phyloP scores from a whole-genome alignment of 1,140 invertebrate species.

The Asbolus verrucosus region DNA sequence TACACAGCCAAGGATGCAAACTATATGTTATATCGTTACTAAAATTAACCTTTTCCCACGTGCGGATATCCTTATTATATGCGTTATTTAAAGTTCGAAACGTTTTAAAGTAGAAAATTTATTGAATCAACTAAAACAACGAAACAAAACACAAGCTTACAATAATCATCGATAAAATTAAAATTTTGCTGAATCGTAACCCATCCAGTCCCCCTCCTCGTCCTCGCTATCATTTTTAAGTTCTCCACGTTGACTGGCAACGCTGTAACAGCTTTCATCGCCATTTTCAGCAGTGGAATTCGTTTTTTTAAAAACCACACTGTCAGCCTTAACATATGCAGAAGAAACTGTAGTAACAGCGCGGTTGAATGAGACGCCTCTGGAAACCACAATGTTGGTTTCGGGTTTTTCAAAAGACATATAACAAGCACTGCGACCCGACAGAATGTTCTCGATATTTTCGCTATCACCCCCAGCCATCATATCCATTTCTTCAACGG shows the following conservation, averaged over 20 bases:
- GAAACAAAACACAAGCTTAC: slow-evolving; percentile 38
- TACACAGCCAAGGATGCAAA: too few relatives aligned
- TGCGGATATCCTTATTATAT: too few relatives aligned
- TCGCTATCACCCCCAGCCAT: slow-evolving; percentile 6
- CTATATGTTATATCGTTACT: too few relatives aligned
- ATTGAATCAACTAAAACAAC: slow-evolving; percentile 20
- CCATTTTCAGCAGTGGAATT: neutral
- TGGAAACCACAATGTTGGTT: slow-evolving; percentile 52
- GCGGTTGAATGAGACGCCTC: slow-evolving; percentile 54
- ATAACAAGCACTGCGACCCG: slow-evolving; percentile 19
- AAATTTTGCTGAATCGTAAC: slow-evolving; percentile 62
- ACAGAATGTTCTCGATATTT: slow-evolving; percentile 13
- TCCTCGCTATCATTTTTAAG: slow-evolving; percentile 20
- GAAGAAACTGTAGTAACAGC: slow-evolving; percentile 35
- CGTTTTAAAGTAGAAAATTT: too few relatives aligned
- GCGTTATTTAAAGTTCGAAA: too few relatives aligned
- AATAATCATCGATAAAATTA: slow-evolving; percentile 52
- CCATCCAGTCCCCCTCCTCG: slow-evolving; percentile 64
- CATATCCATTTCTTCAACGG: slow-evolving; percentile 1
- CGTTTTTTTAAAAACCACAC: slow-evolving; percentile 47
- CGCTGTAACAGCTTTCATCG: slow-evolving; percentile 30
- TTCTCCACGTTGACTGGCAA: neutral
- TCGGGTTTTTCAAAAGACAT: slow-evolving; percentile 49
- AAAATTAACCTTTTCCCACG: too few relatives aligned
- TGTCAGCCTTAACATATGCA: slow-evolving; percentile 49